These are phyloP conservation scores for Lytechinus variegatus DNA, from an alignment of 35 echinoderm and acorn worm species.

Conservation along the genomic window DNA sequence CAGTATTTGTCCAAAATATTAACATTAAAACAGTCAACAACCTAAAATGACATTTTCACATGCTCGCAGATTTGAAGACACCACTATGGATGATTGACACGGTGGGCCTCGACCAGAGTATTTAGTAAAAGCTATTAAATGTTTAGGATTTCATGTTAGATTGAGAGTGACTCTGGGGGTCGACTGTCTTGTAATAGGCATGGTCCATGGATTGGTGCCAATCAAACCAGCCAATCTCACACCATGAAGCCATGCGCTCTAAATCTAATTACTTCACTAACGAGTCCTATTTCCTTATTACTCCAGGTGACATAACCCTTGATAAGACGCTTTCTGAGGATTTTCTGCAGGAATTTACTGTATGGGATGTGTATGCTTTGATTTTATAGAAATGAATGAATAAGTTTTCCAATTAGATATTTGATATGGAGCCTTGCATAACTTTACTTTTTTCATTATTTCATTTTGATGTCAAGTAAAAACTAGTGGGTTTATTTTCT, in stretches of 20 bases:
- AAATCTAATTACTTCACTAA: conserved; percentile 40
- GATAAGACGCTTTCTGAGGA: neutral
- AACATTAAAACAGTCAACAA: too few species aligned
- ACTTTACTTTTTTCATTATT: too few species aligned
- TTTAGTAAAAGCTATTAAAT: neutral
- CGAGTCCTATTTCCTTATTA: conserved; percentile 19
- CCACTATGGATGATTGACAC: too few species aligned
- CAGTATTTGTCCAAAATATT: too few species aligned
- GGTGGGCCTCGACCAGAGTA: too few species aligned
- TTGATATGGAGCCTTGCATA: neutral
- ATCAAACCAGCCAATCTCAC: neutral
- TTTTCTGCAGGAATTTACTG: neutral
- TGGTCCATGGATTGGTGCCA: neutral
- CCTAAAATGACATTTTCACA: too few species aligned
- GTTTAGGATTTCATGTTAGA: neutral
- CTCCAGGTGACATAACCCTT: neutral
- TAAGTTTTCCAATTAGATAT: neutral
- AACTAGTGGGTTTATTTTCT: too few species aligned
- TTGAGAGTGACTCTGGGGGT: neutral
- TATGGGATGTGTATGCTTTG: neutral
- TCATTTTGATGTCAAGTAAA: too few species aligned
- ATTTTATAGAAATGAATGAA: neutral
- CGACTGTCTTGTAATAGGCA: neutral
- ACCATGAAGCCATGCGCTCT: neutral
- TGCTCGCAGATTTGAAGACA: too few species aligned